phyloP scores from a whole-genome alignment of 1,140 invertebrate genomes.

The Elymnias hypermnestra region DNA sequence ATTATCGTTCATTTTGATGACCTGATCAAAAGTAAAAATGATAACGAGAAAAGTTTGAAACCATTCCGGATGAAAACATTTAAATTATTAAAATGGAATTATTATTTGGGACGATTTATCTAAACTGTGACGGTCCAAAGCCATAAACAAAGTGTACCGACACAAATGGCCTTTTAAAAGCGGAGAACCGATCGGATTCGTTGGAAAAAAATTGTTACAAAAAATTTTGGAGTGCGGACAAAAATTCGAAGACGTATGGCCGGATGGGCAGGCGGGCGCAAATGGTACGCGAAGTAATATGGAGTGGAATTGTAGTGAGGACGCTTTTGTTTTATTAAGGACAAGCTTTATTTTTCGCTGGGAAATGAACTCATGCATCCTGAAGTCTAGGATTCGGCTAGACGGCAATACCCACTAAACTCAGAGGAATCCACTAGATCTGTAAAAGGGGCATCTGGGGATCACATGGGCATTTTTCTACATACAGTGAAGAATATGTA shows the following conservation, averaged over 20 bases:
- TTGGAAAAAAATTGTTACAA: constrained; percentile 28
- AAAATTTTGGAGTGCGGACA: constrained; percentile 30
- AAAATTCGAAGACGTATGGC: constrained; percentile 31
- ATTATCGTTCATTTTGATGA: too few species aligned
- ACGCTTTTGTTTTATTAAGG: constrained; percentile 7
- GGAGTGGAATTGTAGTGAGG: constrained; percentile 17
- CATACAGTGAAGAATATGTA: too few species aligned
- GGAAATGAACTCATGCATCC: too few species aligned
- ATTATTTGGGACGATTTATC: constrained; percentile 13
- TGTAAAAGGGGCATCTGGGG: too few species aligned
- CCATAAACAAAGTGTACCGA: constrained; percentile 36
- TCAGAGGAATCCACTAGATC: too few species aligned
- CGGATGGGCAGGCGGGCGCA: constrained; percentile 24
- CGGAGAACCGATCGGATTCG: constrained; percentile 29
- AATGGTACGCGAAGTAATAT: constrained; percentile 27
- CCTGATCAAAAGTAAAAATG: too few species aligned
- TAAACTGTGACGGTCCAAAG: constrained; percentile 24
- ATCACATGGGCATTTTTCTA: too few species aligned
- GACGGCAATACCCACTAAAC: too few species aligned
- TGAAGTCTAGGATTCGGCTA: too few species aligned
- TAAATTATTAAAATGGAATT: constrained; percentile 1
- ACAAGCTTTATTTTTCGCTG: too few species aligned
- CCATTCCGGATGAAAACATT: background rate
- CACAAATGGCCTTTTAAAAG: constrained; percentile 40
- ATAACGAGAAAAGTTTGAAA: constrained; percentile 2